Evolutionary conservation across 2,888 invertebrate genomes (phyloP).

Genomic region (Anodontia alba): DNA sequence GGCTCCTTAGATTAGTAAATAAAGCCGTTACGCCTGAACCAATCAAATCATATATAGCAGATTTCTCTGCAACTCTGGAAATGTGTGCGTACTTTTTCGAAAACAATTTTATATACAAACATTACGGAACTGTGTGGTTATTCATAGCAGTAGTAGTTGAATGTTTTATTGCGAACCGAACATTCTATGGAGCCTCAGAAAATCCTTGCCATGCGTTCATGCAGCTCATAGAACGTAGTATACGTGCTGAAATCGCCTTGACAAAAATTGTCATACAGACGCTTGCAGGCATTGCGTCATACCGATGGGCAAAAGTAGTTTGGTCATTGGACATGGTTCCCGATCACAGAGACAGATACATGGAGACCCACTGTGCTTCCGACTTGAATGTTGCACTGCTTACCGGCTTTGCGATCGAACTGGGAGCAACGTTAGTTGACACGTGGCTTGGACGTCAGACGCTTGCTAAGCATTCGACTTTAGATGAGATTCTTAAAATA

Average conservation of each 20-base stretch:
- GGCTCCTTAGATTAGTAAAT: slow-evolving; percentile 67
- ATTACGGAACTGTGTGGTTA: slow-evolving; percentile 76
- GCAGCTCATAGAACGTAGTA: slow-evolving; percentile 60
- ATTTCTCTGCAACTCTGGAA: slow-evolving; percentile 78
- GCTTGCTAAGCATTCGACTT: slow-evolving; percentile 56
- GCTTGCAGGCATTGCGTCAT: slow-evolving; percentile 76
- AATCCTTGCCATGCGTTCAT: slow-evolving; percentile 78
- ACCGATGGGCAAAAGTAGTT: slow-evolving; percentile 73
- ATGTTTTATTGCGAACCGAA: slow-evolving; percentile 75
- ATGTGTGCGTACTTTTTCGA: slow-evolving; percentile 81
- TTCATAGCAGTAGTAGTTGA: slow-evolving; percentile 73
- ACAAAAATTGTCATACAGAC: slow-evolving; percentile 70
- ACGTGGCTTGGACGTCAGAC: slow-evolving; percentile 78
- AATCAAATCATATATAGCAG: slow-evolving; percentile 66
- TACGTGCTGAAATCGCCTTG: slow-evolving; percentile 56
- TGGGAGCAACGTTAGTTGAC: slow-evolving; percentile 75
- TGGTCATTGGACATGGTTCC: slow-evolving; percentile 79
- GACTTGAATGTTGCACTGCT: slow-evolving; percentile 75
- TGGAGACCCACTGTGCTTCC: slow-evolving; percentile 73
- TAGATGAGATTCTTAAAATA: slow-evolving; percentile 77
- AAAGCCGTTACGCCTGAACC: slow-evolving; percentile 58
- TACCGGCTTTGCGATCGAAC: slow-evolving; percentile 72
- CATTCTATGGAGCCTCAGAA: slow-evolving; percentile 77
- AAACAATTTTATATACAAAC: slow-evolving; percentile 78
- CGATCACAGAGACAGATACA: slow-evolving; percentile 77